Evolutionary conservation across 2,797 vertebrate genomes (phyloP), one percentile per base, ranked within the genome.

Genomic region (Phalloptychus januarius): DNA sequence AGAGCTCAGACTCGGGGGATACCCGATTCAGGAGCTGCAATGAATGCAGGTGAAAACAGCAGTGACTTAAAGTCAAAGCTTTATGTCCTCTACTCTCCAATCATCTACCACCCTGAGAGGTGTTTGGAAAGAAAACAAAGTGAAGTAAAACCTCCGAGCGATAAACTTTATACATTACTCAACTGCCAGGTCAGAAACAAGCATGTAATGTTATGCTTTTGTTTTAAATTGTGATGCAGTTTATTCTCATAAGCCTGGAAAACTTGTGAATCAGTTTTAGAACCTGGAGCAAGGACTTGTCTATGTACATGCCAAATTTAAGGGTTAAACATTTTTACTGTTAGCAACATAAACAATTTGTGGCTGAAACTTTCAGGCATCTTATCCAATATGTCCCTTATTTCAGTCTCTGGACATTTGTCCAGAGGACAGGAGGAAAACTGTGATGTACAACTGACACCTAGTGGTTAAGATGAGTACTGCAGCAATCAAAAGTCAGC

Each of bases 361-460:
- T 71, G 45, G 18, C 46, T 45, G 13, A 46, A 33, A 31, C 38
- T 40, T 38, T 2, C 63, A 23, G 36, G 63, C 4, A 12, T 40
- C 2, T 5, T 33, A 8, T 71, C 16, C 20, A 38, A 40, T 48
- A 20, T 46, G 2, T 44, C 13, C 13, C 50, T 11, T 44, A n/a
- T 13, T 31, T n/a, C 52, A 52, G 18, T 45, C 15, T 42, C 12
- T 58, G 13, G 3, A 23, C 20, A 12, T 25, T 2, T 46, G 33
- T 36, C 11, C n/a, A 74, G 10, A 38, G 15, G 44, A 2, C 33
- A 31, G 46, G 1, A 20, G 16, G 70, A 25, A 56, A 86, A 74
- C 2, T 10, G 15, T 77, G 81, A 72, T 74, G 46, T 63, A 56
- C 10, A 76, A 71, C 82, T 93, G 91, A 88, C 92, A 83, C 79